Base-by-base conservation (phyloP, 1,140 invertebrate genomes). In the Drosophila nikananu region DNA sequence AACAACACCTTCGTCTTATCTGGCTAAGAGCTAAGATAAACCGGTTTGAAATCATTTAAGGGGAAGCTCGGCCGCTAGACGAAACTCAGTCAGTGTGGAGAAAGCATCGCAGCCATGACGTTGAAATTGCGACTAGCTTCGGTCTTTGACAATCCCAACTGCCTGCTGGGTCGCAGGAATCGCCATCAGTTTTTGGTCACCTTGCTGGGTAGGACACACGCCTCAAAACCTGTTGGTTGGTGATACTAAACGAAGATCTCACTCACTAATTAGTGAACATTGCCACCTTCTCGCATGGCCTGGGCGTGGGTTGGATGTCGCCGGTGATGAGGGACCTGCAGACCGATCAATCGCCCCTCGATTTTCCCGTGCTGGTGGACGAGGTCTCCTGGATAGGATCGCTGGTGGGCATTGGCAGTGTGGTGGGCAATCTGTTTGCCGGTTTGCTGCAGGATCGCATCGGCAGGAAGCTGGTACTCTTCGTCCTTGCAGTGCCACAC, bases 291-390 rank as follows among this genome's bases (percentile, higher is more conserved):
- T 82, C 83, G 1, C 93, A 93, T 81, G 93, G 93, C 32, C 80
- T 93, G 21, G 93, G 93, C 48, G 72, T 93, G 10, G 93, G 93
- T 8, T 94, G 93, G 93, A 76, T 93, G 58, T 93, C 93, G 1
- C 93, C 93, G 2, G 92, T 91, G 54, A 89, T 92, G 23, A 77
- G 87, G 21, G 68, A 92, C 1, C 67, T 94, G 6, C 93, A 93
- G 64, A 92, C 92, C 0, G 58, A 74, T 0, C 48, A 83, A 2
- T 86, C 92, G 0, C 93, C 93, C 0, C 58, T 93, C 2, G 25
- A 30, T 10, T 90, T 82, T 32, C 58, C 63, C 12, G 62, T 92
- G 2, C 59, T 70, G 12, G 71, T 77, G 10, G 54, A 72, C 15
- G 70, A 93, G 68, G 54, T 83, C 0, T 93, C 93, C 17, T 92